phyloP scores from a whole-genome alignment of 23 tunicate genomes.

The Ascidia mentula region DNA sequence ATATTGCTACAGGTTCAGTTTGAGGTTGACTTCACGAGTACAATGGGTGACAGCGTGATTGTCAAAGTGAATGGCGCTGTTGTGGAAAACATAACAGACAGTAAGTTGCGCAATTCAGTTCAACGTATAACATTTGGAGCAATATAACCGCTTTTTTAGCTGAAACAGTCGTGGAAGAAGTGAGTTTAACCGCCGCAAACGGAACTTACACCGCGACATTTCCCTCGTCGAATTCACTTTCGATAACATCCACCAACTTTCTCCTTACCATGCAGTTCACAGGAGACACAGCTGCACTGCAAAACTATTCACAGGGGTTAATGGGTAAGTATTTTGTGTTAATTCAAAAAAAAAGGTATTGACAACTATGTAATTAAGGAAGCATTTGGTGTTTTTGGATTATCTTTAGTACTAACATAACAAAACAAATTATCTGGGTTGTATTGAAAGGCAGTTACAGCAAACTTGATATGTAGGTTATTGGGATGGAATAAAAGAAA shows the following conservation, averaged over 20 bases:
- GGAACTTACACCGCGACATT: constrained; percentile 17
- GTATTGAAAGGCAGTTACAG: too few relatives aligned
- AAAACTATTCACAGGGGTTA: background rate
- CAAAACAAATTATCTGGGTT: too few relatives aligned
- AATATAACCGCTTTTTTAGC: too few relatives aligned
- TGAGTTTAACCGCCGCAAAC: background rate
- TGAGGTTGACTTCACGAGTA: constrained; percentile 20
- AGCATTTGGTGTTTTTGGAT: too few relatives aligned
- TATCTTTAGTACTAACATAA: too few relatives aligned
- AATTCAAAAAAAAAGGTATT: background rate
- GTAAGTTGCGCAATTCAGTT: too few relatives aligned
- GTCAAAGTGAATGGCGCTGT: constrained; percentile 26
- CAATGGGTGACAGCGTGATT: constrained; percentile 16
- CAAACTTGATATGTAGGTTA: background rate
- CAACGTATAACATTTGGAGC: too few relatives aligned
- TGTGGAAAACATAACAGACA: constrained; percentile 5
- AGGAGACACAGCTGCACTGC: background rate
- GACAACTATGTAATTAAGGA: too few relatives aligned
- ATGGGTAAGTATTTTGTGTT: background rate
- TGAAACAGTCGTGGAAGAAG: background rate
- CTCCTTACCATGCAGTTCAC: constrained; percentile 10
- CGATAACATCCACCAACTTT: constrained; percentile 1
- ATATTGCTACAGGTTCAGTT: constrained; percentile 39
- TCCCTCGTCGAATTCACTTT: background rate
- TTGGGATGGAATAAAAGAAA: background rate